These are phyloP conservation scores for Maccullochella peelii DNA, from an alignment of 2,113 vertebrate species.

Conservation along the genomic window DNA sequence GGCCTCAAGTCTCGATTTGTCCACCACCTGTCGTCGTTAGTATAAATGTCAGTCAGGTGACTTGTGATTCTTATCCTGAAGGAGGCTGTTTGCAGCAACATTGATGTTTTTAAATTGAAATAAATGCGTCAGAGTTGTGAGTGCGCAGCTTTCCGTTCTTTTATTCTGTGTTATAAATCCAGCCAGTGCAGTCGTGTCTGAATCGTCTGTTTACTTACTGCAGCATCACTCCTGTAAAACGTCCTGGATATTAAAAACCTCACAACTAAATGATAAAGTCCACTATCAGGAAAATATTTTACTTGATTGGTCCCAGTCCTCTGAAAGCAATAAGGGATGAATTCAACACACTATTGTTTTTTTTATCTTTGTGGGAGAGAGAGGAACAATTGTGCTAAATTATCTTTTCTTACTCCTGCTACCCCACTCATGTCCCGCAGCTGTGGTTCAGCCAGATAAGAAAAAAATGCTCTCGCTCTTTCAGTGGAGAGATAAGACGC, in stretches of 20 bases:
- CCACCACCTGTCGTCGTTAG: too few relatives aligned
- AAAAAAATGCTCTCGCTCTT: background rate
- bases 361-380: background rate
- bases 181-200: background rate
- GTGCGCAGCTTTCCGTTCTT: too few relatives aligned
- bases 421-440: background rate
- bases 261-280: background rate
- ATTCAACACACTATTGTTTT: background rate
- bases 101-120: too few relatives aligned
- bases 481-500: background rate
- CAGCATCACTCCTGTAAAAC: background rate
- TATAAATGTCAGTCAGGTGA: too few relatives aligned
- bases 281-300: background rate
- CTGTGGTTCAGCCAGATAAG: conserved; percentile 11
- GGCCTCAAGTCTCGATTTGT: too few relatives aligned
- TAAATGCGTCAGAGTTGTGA: too few relatives aligned
- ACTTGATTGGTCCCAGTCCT: background rate
- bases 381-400: conserved; percentile 14
- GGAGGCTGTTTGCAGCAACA: too few relatives aligned
- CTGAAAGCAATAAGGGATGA: background rate
- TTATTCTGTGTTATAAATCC: too few relatives aligned
- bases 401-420: background rate
- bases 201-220: background rate
- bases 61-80: too few relatives aligned
- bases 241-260: background rate